Evolutionary conservation across 2,888 invertebrate species (phyloP).

Genomic region (Rhabditoides inermis): DNA sequence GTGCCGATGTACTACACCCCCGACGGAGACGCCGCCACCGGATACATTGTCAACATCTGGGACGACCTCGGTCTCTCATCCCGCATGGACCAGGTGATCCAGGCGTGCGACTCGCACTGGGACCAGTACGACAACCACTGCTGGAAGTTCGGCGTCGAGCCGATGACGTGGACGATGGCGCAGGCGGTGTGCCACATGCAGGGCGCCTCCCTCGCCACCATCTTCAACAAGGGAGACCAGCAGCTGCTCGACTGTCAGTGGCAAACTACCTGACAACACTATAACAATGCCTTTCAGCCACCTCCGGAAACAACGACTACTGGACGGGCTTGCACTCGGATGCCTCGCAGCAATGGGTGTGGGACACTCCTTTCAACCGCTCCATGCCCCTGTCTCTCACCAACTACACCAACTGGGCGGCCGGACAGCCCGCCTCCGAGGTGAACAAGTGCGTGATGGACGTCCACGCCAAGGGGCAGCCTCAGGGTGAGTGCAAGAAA

Average conservation of each 20-base stretch:
- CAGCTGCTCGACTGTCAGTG: constrained; percentile 9
- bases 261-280: background rate
- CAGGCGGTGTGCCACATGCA: constrained; percentile 14
- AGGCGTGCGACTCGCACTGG: constrained; percentile 26
- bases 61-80: constrained; percentile 19
- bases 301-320: constrained; percentile 10
- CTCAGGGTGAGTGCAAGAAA: constrained; percentile 11
- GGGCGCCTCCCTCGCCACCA: constrained; percentile 19
- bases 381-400: constrained; percentile 4
- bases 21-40: constrained; percentile 2
- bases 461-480: background rate
- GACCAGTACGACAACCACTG: constrained; percentile 15
- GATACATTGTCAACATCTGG: constrained; percentile 16
- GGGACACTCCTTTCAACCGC: constrained; percentile 17
- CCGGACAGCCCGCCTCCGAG: constrained; percentile 15
- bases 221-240: constrained; percentile 21
- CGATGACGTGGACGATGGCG: constrained; percentile 25
- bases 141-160: constrained; percentile 14
- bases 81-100: constrained; percentile 22
- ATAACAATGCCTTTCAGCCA: constrained; percentile 6
- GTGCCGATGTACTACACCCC: constrained; percentile 16
- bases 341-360: constrained; percentile 16
- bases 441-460: background rate
- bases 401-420: constrained; percentile 21
- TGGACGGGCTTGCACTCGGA: constrained; percentile 32